phyloP scores from a whole-genome alignment of 2,797 vertebrate species.

The Alfaro cultratus region DNA sequence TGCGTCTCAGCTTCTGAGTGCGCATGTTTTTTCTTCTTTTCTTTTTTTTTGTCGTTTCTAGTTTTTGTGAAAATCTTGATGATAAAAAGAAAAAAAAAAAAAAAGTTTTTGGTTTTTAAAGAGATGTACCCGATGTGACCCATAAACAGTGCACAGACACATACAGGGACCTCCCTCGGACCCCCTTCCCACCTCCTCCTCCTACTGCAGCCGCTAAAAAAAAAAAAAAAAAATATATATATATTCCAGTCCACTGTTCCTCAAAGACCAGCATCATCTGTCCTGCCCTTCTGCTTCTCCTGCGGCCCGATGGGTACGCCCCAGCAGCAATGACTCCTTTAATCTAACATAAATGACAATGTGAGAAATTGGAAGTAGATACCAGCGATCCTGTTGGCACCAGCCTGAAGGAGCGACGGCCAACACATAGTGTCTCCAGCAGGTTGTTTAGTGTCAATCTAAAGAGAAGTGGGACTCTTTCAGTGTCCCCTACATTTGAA shows the following conservation, averaged over 20 bases:
- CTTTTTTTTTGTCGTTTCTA: conserved; percentile 46
- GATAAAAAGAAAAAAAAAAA: conserved; percentile 65
- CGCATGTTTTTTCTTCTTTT: conserved; percentile 49
- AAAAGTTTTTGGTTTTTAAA: conserved; percentile 79
- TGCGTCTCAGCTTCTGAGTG: conserved; percentile 69
- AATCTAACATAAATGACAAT: conserved; percentile 41
- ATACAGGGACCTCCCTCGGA: conserved; percentile 50
- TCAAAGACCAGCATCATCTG: conserved; percentile 57
- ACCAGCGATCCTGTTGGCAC: conserved; percentile 67
- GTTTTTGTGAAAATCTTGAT: conserved; percentile 71
- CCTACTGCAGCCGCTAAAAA: conserved; percentile 32
- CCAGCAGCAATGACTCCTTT: conserved; percentile 42
- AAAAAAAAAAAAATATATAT: conserved; percentile 1
- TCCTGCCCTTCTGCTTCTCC: conserved; percentile 47
- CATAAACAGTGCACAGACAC: conserved; percentile 77
- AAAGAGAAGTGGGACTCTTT: conserved; percentile 24
- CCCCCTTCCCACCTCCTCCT: background rate
- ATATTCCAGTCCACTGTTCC: conserved; percentile 42
- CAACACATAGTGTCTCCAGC: conserved; percentile 53
- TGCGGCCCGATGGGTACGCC: background rate
- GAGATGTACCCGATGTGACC: conserved; percentile 80
- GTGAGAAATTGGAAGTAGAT: conserved; percentile 59
- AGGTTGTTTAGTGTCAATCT: conserved; percentile 64
- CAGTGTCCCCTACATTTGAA: conserved; percentile 39
- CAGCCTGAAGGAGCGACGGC: conserved; percentile 46